phyloP scores from a whole-genome alignment of 64 coral and sea anemone species.

The Orbicella faveolata region DNA sequence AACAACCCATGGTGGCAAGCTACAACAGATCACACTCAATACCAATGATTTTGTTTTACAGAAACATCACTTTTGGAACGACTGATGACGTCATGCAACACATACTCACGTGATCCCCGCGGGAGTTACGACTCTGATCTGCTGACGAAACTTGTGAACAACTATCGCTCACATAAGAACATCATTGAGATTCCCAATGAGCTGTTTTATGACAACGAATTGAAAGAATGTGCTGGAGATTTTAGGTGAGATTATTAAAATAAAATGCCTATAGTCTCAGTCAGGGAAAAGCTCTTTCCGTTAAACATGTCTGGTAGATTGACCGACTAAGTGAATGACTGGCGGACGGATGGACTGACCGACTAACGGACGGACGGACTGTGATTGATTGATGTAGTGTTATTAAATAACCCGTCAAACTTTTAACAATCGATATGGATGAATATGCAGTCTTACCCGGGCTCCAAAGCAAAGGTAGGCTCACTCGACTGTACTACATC shows the following conservation, averaged over 20 bases:
- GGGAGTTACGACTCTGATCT: slow-evolving; percentile 27
- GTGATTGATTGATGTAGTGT: too few species aligned
- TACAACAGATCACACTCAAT: neutral
- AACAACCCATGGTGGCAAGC: too few species aligned
- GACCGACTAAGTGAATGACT: neutral
- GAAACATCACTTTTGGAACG: slow-evolving; percentile 59
- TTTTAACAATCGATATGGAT: too few species aligned
- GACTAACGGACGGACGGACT: neutral
- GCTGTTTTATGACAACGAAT: slow-evolving; percentile 75
- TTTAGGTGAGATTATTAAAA: slow-evolving; percentile 21
- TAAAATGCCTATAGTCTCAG: too few species aligned
- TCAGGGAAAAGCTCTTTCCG: too few species aligned
- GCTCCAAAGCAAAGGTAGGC: too few species aligned
- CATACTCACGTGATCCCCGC: slow-evolving; percentile 28
- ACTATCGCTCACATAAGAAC: slow-evolving; percentile 60
- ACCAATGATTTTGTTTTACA: neutral
- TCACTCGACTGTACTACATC: too few species aligned
- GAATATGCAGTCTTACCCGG: too few species aligned
- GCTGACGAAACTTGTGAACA: slow-evolving; percentile 64
- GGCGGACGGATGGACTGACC: neutral
- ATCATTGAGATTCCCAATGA: slow-evolving; percentile 87
- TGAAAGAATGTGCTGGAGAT: slow-evolving; percentile 80
- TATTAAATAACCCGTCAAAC: too few species aligned
- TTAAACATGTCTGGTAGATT: neutral
- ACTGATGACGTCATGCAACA: slow-evolving; percentile 59